Evolutionary conservation across 1,140 invertebrate species (phyloP).

Genomic region (Pogonus chalceus): DNA sequence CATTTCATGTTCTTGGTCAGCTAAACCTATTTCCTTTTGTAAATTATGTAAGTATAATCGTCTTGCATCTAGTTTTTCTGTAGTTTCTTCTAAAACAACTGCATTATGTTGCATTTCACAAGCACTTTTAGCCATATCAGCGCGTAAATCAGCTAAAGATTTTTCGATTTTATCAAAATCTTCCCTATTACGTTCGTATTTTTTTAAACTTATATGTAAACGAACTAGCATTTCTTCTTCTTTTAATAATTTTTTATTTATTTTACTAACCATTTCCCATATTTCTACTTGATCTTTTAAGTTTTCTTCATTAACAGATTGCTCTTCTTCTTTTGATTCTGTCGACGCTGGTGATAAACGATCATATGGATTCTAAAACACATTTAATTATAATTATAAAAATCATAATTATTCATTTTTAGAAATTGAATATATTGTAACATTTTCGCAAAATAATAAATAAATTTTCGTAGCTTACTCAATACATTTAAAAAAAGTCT

Average conservation of each 20-base stretch:
- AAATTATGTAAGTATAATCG: slow-evolving; percentile 50
- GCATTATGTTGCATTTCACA: slow-evolving; percentile 54
- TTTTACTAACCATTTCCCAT: slow-evolving; percentile 56
- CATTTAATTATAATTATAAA: too few relatives aligned
- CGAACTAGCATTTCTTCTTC: slow-evolving; percentile 58
- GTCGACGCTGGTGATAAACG: slow-evolving; percentile 42
- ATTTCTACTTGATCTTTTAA: slow-evolving; percentile 50
- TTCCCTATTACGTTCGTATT: slow-evolving; percentile 49
- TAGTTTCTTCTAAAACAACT: slow-evolving; percentile 49
- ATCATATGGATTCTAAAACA: slow-evolving; percentile 39
- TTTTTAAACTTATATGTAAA: slow-evolving; percentile 52
- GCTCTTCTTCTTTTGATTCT: slow-evolving; percentile 39
- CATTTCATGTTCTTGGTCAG: slow-evolving; percentile 45
- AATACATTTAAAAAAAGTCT: too few relatives aligned
- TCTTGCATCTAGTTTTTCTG: slow-evolving; percentile 50
- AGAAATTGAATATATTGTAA: slow-evolving; percentile 4
- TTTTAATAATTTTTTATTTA: slow-evolving; percentile 58
- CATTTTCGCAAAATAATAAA: too few relatives aligned
- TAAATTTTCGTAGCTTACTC: too few relatives aligned
- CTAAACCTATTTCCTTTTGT: slow-evolving; percentile 50
- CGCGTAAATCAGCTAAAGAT: slow-evolving; percentile 40
- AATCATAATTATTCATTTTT: slow-evolving; percentile 16
- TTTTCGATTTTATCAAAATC: slow-evolving; percentile 42
- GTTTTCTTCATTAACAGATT: slow-evolving; percentile 27
- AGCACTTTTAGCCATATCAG: slow-evolving; percentile 45